Percentiles rank a stretch among this genome's conserved stretches.
These are phyloP conservation scores for Protomyctophum bolini DNA, from an alignment of 2,113 vertebrate genomes.

Conservation along the genomic window DNA sequence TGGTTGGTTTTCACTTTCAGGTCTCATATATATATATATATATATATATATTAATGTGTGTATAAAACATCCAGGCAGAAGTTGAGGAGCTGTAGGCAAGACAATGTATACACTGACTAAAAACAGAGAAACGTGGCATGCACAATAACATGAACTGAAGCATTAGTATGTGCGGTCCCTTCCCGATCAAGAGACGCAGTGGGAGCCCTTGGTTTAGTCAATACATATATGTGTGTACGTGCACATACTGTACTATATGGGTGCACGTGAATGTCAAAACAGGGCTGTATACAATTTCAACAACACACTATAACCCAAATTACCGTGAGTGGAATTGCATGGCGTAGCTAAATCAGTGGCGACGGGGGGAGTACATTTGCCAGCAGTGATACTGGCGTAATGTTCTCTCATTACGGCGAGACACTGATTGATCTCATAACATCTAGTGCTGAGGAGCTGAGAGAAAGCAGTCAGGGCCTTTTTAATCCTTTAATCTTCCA, in stretches of 20 bases:
- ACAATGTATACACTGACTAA: too few relatives aligned
- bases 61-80: not conserved
- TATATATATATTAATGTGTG: not conserved
- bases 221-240: not conserved
- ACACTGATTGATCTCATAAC: not conserved
- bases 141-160: too few relatives aligned
- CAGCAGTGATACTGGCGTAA: not conserved
- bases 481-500: constrained; percentile 28
- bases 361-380: not conserved
- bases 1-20: too few relatives aligned
- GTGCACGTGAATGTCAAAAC: not conserved
- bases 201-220: too few relatives aligned
- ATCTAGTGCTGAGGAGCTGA: not conserved
- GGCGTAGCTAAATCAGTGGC: not conserved
- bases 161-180: too few relatives aligned
- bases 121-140: not conserved
- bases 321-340: not conserved
- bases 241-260: not conserved
- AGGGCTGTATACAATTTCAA: not conserved
- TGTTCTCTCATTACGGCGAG: not conserved
- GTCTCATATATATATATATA: too few relatives aligned
- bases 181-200: not conserved
- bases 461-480: not conserved
- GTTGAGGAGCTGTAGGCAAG: not conserved
- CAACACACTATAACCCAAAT: not conserved